Evolutionary conservation across 2,888 invertebrate genomes (phyloP).

Genomic region (Lithophane leautieri): DNA sequence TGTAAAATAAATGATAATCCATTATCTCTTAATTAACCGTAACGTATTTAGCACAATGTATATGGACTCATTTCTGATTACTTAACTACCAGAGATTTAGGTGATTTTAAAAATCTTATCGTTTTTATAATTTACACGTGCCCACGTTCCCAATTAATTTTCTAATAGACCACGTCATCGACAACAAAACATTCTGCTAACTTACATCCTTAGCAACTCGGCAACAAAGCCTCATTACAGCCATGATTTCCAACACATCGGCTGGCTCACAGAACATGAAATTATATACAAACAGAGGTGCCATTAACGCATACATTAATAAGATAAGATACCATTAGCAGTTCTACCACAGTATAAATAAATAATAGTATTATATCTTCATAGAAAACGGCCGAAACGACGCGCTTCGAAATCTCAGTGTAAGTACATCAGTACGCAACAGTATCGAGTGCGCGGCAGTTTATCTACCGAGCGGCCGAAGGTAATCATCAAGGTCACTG

Average conservation of each 20-base stretch:
- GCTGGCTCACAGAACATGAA: constrained; percentile 2
- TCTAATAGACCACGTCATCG: not conserved
- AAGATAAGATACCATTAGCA: constrained; percentile 58
- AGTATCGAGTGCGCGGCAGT: no score
- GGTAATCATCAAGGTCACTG: no score
- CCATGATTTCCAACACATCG: constrained; percentile 9
- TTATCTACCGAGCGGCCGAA: no score
- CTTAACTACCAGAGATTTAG: not conserved
- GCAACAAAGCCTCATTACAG: constrained; percentile 8
- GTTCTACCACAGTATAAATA: constrained; percentile 10
- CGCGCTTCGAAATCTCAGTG: no score
- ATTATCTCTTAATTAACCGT: constrained; percentile 17
- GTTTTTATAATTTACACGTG: not conserved
- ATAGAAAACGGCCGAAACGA: no score
- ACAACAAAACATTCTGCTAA: not conserved
- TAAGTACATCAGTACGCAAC: no score
- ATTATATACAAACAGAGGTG: constrained; percentile 35
- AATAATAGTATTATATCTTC: no score
- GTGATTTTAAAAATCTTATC: not conserved
- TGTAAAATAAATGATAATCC: not conserved
- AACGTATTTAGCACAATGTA: constrained; percentile 16
- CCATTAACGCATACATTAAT: constrained; percentile 42
- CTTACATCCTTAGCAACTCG: not conserved
- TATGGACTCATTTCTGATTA: not conserved
- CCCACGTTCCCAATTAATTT: not conserved